phyloP scores from a whole-genome alignment of 2,888 invertebrate species.

The Hyalella azteca region DNA sequence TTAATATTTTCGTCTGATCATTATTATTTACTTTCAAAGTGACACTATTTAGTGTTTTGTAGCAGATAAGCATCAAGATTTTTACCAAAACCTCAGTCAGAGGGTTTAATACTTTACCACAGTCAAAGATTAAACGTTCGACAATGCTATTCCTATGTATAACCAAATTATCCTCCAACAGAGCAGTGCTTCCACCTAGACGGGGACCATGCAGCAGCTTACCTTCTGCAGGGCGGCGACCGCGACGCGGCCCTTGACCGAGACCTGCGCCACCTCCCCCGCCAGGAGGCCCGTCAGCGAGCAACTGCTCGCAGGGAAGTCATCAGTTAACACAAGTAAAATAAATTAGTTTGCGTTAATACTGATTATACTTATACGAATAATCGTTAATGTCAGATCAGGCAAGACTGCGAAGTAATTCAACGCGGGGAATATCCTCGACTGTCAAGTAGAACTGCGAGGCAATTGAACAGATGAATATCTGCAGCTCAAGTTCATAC shows the following conservation, averaged over 20 bases:
- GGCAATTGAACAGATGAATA: too few species aligned
- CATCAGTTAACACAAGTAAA: not conserved
- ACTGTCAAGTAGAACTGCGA: not conserved
- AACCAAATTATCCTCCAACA: not conserved
- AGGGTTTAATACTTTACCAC: too few species aligned
- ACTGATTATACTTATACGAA: not conserved
- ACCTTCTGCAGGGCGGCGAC: slow-evolving; percentile 1
- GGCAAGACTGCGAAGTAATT: not conserved
- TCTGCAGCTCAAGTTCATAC: not conserved
- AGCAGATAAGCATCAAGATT: too few species aligned
- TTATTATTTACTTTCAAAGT: too few species aligned
- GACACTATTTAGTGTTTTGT: not conserved
- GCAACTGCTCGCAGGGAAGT: not conserved
- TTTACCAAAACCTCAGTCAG: too few species aligned
- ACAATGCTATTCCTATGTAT: too few species aligned
- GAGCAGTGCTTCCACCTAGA: not conserved
- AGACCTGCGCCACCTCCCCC: not conserved
- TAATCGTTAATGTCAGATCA: not conserved
- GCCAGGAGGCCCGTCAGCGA: not conserved
- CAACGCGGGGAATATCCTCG: not conserved
- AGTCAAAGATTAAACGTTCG: too few species aligned
- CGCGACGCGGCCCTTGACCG: not conserved
- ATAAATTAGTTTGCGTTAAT: not conserved
- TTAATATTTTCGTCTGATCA: too few species aligned
- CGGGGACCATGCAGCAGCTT: not conserved